Conservation (phyloP, 2,888 invertebrate species). For the Schizaphis graminum region DNA sequence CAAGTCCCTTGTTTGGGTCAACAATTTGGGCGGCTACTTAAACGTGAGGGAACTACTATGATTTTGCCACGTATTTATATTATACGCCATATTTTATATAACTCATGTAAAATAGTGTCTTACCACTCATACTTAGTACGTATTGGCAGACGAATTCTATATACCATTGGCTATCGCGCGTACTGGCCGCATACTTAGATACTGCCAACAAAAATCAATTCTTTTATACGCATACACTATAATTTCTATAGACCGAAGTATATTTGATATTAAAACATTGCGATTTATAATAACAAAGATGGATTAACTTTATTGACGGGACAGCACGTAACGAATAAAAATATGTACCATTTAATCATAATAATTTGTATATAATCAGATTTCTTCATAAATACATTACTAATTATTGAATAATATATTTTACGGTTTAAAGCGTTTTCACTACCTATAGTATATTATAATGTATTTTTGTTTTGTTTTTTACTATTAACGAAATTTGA, state of each 20-base stretch:
- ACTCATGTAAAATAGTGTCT: background rate
- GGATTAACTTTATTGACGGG: background rate
- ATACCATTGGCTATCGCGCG: background rate
- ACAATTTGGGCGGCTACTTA: background rate
- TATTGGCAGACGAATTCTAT: background rate
- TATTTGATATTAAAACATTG: background rate
- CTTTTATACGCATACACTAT: background rate
- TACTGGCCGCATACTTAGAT: background rate
- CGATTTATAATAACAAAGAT: background rate
- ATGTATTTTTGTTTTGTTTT: background rate
- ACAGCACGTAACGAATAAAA: background rate
- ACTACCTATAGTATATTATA: background rate
- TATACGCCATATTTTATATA: background rate
- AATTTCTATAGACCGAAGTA: background rate
- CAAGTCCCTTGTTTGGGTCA: background rate
- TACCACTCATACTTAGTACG: no score
- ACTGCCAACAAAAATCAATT: background rate
- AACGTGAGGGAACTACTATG: background rate
- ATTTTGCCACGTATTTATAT: background rate
- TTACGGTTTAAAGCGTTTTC: background rate
- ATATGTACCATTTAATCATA: background rate
- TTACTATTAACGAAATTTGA: background rate
- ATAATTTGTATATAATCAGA: background rate
- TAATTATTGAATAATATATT: background rate
- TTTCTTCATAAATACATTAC: background rate